Conservation (phyloP, 2,113 vertebrate species). For the Pituophis catenifer region DNA sequence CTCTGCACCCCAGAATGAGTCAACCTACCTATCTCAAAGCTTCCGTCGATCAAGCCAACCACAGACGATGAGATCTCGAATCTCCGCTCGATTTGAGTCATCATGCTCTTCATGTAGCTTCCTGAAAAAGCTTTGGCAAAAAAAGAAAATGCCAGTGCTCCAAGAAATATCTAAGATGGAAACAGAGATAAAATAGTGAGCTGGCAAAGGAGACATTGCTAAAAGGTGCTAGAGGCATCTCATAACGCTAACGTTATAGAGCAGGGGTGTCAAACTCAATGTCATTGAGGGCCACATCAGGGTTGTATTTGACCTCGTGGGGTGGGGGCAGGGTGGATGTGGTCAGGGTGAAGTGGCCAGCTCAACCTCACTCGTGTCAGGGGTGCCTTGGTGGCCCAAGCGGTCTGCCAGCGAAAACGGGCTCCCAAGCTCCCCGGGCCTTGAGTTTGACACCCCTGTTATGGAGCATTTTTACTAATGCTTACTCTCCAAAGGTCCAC, state of each 20-base stretch:
- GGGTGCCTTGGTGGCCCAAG: no score
- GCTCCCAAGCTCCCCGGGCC: no score
- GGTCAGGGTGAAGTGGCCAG: no score
- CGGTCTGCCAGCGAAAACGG: no score
- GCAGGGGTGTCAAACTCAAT: no score
- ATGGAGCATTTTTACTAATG: background rate
- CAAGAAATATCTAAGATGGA: constrained; percentile 68
- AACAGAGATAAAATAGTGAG: constrained; percentile 48
- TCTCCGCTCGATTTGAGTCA: constrained; percentile 70
- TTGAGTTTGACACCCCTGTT: background rate
- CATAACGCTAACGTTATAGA: background rate
- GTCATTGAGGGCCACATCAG: no score
- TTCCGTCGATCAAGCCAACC: constrained; percentile 68
- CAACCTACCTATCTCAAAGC: constrained; percentile 70
- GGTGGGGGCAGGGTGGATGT: no score
- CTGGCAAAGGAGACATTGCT: constrained; percentile 22
- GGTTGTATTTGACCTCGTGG: no score
- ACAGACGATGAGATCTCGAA: constrained; percentile 69
- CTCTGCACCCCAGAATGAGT: background rate
- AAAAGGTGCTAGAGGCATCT: background rate
- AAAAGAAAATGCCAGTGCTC: constrained; percentile 66
- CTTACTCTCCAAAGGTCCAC: background rate
- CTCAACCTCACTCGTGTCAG: no score
- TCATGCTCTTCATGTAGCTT: constrained; percentile 71
- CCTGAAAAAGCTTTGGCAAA: constrained; percentile 71